Conservation (phyloP, 1,140 invertebrate genomes). For the Achroia grisella region DNA sequence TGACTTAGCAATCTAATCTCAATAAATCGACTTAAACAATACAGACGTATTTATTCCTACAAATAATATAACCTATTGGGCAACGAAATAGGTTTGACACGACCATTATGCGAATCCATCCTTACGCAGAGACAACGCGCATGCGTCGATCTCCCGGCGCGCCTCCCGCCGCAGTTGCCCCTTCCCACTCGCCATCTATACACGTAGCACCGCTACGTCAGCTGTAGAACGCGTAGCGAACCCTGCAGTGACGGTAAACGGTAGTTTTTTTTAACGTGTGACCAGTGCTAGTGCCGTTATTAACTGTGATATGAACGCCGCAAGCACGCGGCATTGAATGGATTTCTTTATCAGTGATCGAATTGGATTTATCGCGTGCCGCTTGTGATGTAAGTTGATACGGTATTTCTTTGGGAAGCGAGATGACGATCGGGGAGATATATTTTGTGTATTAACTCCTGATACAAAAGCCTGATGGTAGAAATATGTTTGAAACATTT, state of each 20-base stretch:
- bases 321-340: conserved; percentile 16
- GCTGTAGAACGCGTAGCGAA: conserved; percentile 33
- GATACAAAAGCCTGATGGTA: too few species aligned
- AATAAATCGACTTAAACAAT: background rate
- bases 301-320: conserved; percentile 6
- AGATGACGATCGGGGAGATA: too few species aligned
- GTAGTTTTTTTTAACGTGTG: conserved; percentile 8
- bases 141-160: conserved; percentile 35
- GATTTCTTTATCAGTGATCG: conserved; percentile 15
- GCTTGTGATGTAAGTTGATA: conserved; percentile 26
- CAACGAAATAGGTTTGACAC: conserved; percentile 50
- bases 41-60: conserved; percentile 2
- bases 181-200: conserved; percentile 1
- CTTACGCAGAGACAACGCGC: conserved; percentile 37
- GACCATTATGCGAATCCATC: conserved; percentile 54
- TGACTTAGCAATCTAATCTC: too few species aligned
- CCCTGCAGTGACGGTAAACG: conserved; percentile 20
- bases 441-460: too few species aligned
- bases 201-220: conserved; percentile 24
- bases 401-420: too few species aligned
- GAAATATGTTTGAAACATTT: too few species aligned
- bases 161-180: conserved; percentile 47
- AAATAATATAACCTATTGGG: conserved; percentile 28
- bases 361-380: background rate
- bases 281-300: conserved; percentile 5